A percentile compares a stretch with the other conserved stretches of the same genome.
phyloP scores from a whole-genome alignment of 2,888 invertebrate genomes.

The Trachelus stipa region DNA sequence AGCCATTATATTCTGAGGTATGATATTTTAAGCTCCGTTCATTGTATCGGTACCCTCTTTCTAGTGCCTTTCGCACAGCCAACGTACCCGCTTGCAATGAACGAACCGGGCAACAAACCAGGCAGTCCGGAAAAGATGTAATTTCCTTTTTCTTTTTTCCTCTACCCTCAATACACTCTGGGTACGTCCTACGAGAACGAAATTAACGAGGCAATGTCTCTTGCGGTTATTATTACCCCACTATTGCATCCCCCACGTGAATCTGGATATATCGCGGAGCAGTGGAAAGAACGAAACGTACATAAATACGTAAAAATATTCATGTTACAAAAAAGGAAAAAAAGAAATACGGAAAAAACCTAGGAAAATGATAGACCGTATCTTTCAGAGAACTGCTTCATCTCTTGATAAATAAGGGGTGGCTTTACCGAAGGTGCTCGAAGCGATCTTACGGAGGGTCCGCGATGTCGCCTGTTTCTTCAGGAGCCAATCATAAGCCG shows the following conservation, averaged over 20 bases:
- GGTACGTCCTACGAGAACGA: background rate
- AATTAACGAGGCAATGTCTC: background rate
- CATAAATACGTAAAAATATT: background rate
- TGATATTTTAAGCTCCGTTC: constrained; percentile 8
- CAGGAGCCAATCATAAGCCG: background rate
- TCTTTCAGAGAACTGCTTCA: background rate
- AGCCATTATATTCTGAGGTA: constrained; percentile 1
- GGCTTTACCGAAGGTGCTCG: background rate
- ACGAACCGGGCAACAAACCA: background rate
- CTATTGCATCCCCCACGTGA: background rate
- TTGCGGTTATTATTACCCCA: background rate
- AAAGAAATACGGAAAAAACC: background rate
- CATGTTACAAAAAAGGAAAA: background rate
- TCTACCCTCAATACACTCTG: background rate
- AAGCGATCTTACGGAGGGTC: background rate
- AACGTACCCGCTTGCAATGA: background rate
- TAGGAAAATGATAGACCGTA: background rate
- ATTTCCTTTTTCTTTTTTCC: constrained; percentile 14
- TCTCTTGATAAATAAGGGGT: background rate
- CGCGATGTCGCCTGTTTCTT: background rate
- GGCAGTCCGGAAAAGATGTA: constrained; percentile 7
- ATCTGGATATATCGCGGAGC: background rate
- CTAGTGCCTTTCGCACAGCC: background rate
- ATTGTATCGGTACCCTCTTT: background rate
- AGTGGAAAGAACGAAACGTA: background rate